Base-by-base conservation (phyloP, 2,888 invertebrate genomes). In the Clepsis dumicolana region DNA sequence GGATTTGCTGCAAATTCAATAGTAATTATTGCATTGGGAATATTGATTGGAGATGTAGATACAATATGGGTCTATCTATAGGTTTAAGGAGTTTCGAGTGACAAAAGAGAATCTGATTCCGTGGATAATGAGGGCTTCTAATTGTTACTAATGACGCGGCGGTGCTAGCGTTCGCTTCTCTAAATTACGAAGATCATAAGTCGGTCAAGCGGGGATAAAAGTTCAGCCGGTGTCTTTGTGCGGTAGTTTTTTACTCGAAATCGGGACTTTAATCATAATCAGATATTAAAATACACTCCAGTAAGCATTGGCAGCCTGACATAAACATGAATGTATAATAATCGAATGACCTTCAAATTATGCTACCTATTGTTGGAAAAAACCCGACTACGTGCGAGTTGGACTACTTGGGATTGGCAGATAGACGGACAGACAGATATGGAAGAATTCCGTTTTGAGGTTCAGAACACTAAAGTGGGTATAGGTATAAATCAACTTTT, bases 1-100 rank as follows among this genome's bases (percentile, higher is more conserved):
- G 64, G 67, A 70, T 73, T 73, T 56, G 60, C 54, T 65, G 70
- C 71, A 68, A 38, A 64, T 64, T 71, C 68, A 57, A 70, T 70
- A 61, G 65, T 67, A 70, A 62, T 67, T 68, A 70, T 70, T 48
- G 48, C 24, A 35, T 50, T 24, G 27, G 21, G 24, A 54, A 61
- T 59, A 41, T 41, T 52, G n/a, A 1, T n/a, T 29, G n/a, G n/a
- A n/a, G n/a, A n/a, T n/a, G n/a, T n/a, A n/a, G n/a, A n/a, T n/a
- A n/a, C n/a, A n/a, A n/a, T n/a, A 35, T 14, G 10, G 8, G 12
- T 12, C 12, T 14, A 35, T 29, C 35, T 18, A 14, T 41, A 44
- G 29, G 27, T 56, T 27, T 32, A 56, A 32, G 35, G 16, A 3
- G 16, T 56, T 53, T 53, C 24, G 16, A 54, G 53, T 54, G 48